phyloP scores from a whole-genome alignment of 2,113 vertebrate genomes.

The Philantomba maxwellii region DNA sequence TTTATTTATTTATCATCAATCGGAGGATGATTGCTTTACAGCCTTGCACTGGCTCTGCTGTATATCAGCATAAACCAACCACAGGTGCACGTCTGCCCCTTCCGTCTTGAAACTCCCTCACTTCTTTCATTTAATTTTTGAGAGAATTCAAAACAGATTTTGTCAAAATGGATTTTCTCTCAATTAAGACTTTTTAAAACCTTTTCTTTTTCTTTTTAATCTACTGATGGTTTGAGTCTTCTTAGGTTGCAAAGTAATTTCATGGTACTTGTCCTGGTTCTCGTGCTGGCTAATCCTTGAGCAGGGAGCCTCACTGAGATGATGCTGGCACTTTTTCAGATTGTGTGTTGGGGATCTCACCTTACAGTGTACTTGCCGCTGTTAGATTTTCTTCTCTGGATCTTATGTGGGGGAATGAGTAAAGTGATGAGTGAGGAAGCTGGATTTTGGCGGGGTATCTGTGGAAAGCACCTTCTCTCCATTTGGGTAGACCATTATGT shows the following conservation, averaged over 20 bases:
- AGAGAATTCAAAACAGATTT: neutral
- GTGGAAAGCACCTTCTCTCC: neutral
- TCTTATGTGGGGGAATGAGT: neutral
- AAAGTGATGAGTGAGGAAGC: neutral
- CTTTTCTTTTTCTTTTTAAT: neutral
- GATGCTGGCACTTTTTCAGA: neutral
- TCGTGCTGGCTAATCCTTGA: neutral
- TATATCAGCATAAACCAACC: neutral
- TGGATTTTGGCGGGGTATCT: neutral
- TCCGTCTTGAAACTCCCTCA: neutral
- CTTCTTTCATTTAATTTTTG: neutral
- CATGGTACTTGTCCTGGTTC: neutral
- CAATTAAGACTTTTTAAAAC: neutral
- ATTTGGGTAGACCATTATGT: no score
- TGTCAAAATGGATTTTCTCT: neutral
- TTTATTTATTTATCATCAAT: neutral
- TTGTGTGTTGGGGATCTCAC: fast-evolving
- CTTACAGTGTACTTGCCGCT: neutral
- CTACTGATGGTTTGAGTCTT: neutral
- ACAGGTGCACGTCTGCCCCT: fast-evolving
- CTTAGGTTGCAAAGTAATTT: neutral
- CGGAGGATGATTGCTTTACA: neutral
- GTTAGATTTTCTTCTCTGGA: neutral
- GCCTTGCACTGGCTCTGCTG: neutral
- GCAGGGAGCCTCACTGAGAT: neutral